These are phyloP conservation scores for Acleris sparsana DNA, from an alignment of 2,888 invertebrate species.

Conservation along the genomic window DNA sequence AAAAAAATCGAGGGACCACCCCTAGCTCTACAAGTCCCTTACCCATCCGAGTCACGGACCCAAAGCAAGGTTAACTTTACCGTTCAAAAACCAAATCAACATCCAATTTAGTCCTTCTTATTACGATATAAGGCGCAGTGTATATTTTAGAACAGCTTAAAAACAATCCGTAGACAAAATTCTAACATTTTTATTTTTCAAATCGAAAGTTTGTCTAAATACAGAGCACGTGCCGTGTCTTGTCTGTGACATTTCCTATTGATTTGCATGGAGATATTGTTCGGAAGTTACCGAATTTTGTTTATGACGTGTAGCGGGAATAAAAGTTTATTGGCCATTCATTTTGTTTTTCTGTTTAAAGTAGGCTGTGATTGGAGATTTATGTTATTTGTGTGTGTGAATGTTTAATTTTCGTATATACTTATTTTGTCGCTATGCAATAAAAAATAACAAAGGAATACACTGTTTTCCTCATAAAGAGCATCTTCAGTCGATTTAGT, in stretches of 20 bases:
- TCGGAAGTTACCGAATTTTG: conserved; percentile 35
- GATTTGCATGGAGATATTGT: conserved; percentile 38
- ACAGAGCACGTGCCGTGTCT: conserved; percentile 29
- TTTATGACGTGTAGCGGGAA: conserved; percentile 20
- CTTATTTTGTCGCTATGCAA: no score
- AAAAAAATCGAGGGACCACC: conserved; percentile 33
- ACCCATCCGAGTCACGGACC: conserved; percentile 32
- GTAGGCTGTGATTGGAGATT: conserved; percentile 13
- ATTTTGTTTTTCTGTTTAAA: conserved; percentile 24
- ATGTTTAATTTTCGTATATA: neutral
- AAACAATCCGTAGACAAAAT: conserved; percentile 29
- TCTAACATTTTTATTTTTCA: conserved; percentile 29
- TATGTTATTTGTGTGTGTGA: conserved; percentile 2
- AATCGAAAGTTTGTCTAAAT: conserved; percentile 30
- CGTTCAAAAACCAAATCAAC: neutral
- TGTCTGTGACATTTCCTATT: conserved; percentile 32
- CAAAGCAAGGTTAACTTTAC: conserved; percentile 5
- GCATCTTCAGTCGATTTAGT: no score
- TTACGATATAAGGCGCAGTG: neutral
- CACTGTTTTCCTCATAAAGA: no score
- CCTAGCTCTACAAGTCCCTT: conserved; percentile 33
- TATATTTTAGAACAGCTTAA: neutral
- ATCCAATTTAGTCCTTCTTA: neutral
- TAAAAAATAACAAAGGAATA: no score
- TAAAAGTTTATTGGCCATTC: conserved; percentile 36